Evolutionary conservation across 2,888 invertebrate species (phyloP).

Genomic region (Cactoblastis cactorum): DNA sequence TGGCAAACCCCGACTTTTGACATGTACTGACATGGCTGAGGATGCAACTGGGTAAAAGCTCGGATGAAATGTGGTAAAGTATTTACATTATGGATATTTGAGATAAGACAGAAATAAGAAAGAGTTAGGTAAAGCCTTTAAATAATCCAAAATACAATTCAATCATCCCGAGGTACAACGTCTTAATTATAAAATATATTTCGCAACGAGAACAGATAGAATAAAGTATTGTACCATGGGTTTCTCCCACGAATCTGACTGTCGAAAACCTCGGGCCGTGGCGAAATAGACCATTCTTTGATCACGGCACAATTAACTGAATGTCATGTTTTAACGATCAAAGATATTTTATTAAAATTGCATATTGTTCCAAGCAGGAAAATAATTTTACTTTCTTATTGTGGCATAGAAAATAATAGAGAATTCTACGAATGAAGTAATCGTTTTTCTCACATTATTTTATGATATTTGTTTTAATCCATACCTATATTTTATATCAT

Average conservation of each 20-base stretch:
- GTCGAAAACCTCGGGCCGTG: slow-evolving; percentile 15
- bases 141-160: not conserved
- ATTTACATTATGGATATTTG: too few species aligned
- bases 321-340: slow-evolving; percentile 9
- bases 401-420: not conserved
- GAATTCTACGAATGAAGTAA: not conserved
- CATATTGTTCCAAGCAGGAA: not conserved
- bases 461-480: not conserved
- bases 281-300: slow-evolving; percentile 16
- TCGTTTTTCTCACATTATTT: not conserved
- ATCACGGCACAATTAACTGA: slow-evolving; percentile 6
- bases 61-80: too few species aligned
- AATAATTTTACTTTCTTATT: not conserved
- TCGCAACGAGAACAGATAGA: not conserved
- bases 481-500: not conserved
- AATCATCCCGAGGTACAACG: not conserved
- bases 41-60: too few species aligned
- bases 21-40: too few species aligned
- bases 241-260: slow-evolving; percentile 14
- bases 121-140: too few species aligned
- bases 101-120: too few species aligned
- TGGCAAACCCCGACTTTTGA: too few species aligned
- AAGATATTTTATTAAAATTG: slow-evolving; percentile 5
- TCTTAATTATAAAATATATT: not conserved
- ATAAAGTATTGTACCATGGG: slow-evolving; percentile 12